Conservation (phyloP, 2,888 invertebrate species). For the Crossocerus cetratus region DNA sequence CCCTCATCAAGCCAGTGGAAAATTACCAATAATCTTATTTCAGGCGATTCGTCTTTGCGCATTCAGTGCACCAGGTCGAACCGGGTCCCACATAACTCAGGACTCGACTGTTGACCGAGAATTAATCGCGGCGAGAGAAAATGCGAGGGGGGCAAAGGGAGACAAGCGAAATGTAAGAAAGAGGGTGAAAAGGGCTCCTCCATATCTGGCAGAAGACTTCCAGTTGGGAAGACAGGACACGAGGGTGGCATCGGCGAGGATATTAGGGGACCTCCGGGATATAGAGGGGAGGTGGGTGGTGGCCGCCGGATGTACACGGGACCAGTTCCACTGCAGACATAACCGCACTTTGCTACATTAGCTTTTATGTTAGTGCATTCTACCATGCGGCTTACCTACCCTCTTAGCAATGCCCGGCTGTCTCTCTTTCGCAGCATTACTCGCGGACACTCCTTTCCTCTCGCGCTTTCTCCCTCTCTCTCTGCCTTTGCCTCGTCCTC, state of each 20-base stretch:
- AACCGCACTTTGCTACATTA: slow-evolving; percentile 70
- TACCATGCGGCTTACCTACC: slow-evolving; percentile 59
- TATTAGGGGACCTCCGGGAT: slow-evolving; percentile 52
- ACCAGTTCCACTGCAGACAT: slow-evolving; percentile 57
- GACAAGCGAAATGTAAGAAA: not conserved
- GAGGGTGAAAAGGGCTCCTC: slow-evolving; percentile 17
- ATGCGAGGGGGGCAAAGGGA: not conserved
- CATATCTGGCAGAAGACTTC: slow-evolving; percentile 23
- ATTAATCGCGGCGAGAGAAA: not conserved
- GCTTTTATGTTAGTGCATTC: slow-evolving; percentile 68
- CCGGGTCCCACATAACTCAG: no score
- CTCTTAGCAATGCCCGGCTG: slow-evolving; percentile 56
- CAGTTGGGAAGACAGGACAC: slow-evolving; percentile 46
- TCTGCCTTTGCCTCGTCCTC: slow-evolving; percentile 25
- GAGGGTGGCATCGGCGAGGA: slow-evolving; percentile 53
- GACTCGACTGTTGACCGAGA: slow-evolving; percentile 1
- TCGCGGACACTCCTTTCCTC: not conserved
- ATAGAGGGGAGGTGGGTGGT: slow-evolving; percentile 21
- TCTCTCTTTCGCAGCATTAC: no score
- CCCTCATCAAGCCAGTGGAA: no score
- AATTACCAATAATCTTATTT: no score
- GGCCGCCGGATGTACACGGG: slow-evolving; percentile 35
- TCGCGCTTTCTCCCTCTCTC: slow-evolving; percentile 1
- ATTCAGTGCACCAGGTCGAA: no score
- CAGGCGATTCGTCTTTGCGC: no score